A percentile compares a stretch with the other conserved stretches of the same genome.
These are phyloP conservation scores for Scalopus aquaticus DNA, from an alignment of 2,113 vertebrate species.

Conservation along the genomic window DNA sequence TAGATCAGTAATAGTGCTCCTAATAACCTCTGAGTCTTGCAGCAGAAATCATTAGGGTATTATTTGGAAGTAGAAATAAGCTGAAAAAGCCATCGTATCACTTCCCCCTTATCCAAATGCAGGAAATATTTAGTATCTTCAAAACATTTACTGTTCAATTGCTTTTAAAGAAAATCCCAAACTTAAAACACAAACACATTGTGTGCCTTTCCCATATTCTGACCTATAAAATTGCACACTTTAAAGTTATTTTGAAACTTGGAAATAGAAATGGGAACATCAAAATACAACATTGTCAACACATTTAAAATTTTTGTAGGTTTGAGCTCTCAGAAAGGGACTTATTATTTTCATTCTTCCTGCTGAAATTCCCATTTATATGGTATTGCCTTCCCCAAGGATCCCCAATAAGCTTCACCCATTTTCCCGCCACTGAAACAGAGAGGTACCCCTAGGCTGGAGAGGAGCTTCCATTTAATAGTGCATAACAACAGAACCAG, in stretches of 20 bases:
- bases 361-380: conserved; percentile 65
- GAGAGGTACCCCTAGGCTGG: conserved; percentile 63
- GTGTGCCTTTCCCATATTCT: conserved; percentile 69
- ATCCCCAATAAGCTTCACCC: conserved; percentile 68
- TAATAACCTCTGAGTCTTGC: conserved; percentile 78
- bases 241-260: conserved; percentile 75
- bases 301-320: conserved; percentile 53
- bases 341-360: conserved; percentile 68
- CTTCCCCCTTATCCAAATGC: conserved; percentile 34
- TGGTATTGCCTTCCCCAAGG: conserved; percentile 63
- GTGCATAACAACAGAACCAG: conserved; percentile 58
- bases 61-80: conserved; percentile 80
- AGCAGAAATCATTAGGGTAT: conserved; percentile 79
- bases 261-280: conserved; percentile 70
- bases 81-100: background rate
- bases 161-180: conserved; percentile 52
- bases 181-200: conserved; percentile 64
- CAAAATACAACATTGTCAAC: conserved; percentile 67
- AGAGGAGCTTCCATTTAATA: conserved; percentile 66
- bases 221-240: conserved; percentile 70
- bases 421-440: conserved; percentile 69
- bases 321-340: conserved; percentile 56
- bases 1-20: conserved; percentile 81
- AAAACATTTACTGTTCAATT: conserved; percentile 56
- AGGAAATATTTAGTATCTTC: conserved; percentile 62